A percentile compares a stretch with the other conserved stretches of the same genome.
These are phyloP conservation scores for Oryzias curvinotus DNA, from an alignment of 2,113 vertebrate species.

Conservation along the genomic window DNA sequence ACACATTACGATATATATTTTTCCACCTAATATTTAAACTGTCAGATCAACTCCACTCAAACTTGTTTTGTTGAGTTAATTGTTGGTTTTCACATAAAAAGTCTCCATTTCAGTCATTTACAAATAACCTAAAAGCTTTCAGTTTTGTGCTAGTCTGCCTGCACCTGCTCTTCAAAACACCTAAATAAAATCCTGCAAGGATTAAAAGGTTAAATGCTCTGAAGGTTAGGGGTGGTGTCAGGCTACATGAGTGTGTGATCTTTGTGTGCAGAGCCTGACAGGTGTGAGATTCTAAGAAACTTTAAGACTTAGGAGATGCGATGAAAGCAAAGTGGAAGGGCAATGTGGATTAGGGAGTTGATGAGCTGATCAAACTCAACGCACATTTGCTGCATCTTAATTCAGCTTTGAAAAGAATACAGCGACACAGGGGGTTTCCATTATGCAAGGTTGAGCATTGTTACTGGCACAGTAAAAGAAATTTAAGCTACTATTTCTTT, in stretches of 20 bases:
- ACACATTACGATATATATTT: too few relatives aligned
- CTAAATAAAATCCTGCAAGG: background rate
- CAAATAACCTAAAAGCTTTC: too few relatives aligned
- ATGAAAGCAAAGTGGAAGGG: constrained; percentile 4
- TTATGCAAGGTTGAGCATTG: background rate
- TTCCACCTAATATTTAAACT: too few relatives aligned
- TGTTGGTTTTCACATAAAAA: too few relatives aligned
- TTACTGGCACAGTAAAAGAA: too few relatives aligned
- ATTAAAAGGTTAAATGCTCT: constrained; percentile 4
- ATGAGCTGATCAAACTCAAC: background rate
- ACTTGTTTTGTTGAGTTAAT: too few relatives aligned
- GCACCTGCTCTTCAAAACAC: background rate
- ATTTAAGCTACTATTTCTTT: too few relatives aligned
- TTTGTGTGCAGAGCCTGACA: constrained; percentile 13
- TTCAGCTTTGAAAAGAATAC: background rate
- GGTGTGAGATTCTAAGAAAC: constrained; percentile 12
- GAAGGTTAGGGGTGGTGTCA: background rate
- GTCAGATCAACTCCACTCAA: too few relatives aligned
- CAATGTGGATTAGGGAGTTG: background rate
- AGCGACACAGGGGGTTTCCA: too few relatives aligned
- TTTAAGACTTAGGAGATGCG: constrained; percentile 8
- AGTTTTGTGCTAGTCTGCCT: background rate
- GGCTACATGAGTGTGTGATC: constrained; percentile 2
- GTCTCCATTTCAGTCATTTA: too few relatives aligned
- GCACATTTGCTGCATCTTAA: background rate